Evolutionary conservation across 1,140 invertebrate genomes (phyloP).

Genomic region (Heliconius nattereri): DNA sequence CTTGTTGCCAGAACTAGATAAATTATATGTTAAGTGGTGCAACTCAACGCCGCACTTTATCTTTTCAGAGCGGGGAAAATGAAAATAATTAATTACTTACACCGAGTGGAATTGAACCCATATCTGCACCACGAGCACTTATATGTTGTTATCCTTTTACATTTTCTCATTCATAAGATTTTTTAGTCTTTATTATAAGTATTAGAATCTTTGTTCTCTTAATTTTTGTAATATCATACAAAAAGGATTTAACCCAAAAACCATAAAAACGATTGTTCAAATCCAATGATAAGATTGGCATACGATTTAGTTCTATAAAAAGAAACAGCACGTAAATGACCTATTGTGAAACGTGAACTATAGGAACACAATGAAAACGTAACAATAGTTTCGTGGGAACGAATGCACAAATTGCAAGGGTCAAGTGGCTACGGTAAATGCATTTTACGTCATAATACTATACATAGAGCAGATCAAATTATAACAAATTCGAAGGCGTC

Average conservation of each 20-base stretch:
- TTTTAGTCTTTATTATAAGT: no score
- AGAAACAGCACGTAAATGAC: constrained; percentile 51
- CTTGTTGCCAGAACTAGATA: no score
- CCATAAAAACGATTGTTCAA: background rate
- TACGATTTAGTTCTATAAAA: constrained; percentile 47
- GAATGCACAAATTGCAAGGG: constrained; percentile 48
- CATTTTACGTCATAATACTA: constrained; percentile 33
- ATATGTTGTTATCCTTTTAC: no score
- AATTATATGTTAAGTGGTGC: no score
- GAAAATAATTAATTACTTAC: no score
- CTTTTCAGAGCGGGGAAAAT: no score
- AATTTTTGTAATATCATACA: no score
- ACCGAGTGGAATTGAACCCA: no score
- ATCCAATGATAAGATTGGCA: constrained; percentile 28
- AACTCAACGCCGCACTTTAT: no score
- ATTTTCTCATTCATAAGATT: no score
- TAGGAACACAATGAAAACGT: constrained; percentile 47
- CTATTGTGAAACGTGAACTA: constrained; percentile 54
- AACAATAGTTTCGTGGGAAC: constrained; percentile 56
- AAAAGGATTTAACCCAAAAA: background rate
- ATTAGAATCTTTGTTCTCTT: no score
- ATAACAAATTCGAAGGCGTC: background rate
- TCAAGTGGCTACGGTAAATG: constrained; percentile 44
- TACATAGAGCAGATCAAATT: constrained; percentile 11
- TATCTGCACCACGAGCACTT: no score